Conservation (phyloP, 2,113 vertebrate genomes). For the Jacana jacana region DNA sequence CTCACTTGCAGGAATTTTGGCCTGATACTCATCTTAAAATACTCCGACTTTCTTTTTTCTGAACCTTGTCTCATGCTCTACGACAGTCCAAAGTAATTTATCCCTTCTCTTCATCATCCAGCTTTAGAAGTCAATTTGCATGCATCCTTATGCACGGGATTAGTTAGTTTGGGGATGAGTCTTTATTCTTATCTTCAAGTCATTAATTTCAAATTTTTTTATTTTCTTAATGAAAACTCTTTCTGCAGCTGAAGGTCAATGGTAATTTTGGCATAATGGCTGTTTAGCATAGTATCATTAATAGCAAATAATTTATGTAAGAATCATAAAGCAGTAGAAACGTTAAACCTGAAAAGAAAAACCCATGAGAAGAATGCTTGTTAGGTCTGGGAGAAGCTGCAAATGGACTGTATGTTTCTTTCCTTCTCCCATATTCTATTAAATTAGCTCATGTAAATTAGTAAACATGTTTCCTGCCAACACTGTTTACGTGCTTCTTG, state of each 20-base stretch:
- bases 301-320: neutral
- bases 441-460: slow-evolving; percentile 27
- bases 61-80: neutral
- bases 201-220: neutral
- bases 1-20: slow-evolving; percentile 52
- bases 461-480: neutral
- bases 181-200: neutral
- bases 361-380: neutral
- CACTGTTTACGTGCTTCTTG: neutral
- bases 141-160: neutral
- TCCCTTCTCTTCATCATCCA: neutral
- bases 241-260: neutral
- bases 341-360: neutral
- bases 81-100: neutral
- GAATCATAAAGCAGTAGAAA: neutral
- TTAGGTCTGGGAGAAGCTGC: neutral
- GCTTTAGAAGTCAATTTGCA: neutral
- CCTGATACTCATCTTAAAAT: slow-evolving; percentile 47
- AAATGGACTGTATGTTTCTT: neutral
- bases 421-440: neutral
- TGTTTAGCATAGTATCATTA: neutral
- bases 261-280: neutral
- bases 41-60: neutral
- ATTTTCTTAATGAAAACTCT: neutral
- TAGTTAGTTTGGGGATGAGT: neutral